Conservation (phyloP, 2,888 invertebrate species). For the Clunio marinus region DNA sequence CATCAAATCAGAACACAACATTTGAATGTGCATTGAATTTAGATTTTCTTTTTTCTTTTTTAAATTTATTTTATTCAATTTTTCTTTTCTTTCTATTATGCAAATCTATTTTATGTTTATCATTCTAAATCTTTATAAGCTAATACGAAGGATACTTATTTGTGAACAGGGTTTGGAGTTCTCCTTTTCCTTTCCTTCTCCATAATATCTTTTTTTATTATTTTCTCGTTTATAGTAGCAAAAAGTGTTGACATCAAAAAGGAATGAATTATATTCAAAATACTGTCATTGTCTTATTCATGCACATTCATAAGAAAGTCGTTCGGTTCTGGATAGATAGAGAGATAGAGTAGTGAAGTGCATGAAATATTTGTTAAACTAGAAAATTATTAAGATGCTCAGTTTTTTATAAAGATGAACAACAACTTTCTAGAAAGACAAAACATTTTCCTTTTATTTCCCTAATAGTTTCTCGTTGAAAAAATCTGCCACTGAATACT, state of each 20-base stretch:
- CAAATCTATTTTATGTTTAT: slow-evolving; percentile 8
- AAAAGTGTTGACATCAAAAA: background rate
- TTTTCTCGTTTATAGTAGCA: slow-evolving; percentile 10
- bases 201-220: background rate
- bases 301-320: background rate
- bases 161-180: background rate
- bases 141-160: slow-evolving; percentile 2
- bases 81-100: no score
- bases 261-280: slow-evolving; percentile 2
- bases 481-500: background rate
- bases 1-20: no score
- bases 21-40: no score
- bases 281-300: background rate
- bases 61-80: no score
- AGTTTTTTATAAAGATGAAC: slow-evolving; percentile 12
- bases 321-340: no score
- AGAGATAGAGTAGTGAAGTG: no score
- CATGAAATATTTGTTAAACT: slow-evolving; percentile 5
- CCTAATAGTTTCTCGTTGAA: background rate
- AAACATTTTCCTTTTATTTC: background rate
- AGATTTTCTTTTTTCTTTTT: no score
- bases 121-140: background rate
- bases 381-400: slow-evolving; percentile 12
- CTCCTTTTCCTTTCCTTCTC: no score
- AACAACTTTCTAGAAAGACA: slow-evolving; percentile 6